These are phyloP conservation scores for Bergia puertoricense DNA, from an alignment of 92 coral and sea anemone species.

Conservation along the genomic window DNA sequence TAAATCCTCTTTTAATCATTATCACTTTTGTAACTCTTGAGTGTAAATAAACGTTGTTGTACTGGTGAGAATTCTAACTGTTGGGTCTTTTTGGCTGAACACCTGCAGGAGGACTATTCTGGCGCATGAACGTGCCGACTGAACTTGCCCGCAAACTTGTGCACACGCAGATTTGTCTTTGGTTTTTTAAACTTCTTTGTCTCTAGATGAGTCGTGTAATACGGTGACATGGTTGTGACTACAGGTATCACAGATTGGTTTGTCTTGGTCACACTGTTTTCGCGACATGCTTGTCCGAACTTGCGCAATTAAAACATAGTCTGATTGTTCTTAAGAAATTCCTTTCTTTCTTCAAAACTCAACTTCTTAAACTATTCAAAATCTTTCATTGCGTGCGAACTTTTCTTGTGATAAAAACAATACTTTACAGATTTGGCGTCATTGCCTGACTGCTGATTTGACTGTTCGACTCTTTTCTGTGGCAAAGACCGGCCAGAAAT, in stretches of 20 bases:
- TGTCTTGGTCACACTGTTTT: slow-evolving; percentile 34
- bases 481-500: no score
- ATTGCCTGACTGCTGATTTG: neutral
- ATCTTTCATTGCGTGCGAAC: neutral
- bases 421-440: neutral
- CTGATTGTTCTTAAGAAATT: neutral
- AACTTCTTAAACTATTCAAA: neutral
- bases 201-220: slow-evolving; percentile 55
- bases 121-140: slow-evolving; percentile 65
- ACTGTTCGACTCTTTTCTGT: neutral
- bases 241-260: slow-evolving; percentile 59
- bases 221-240: slow-evolving; percentile 58
- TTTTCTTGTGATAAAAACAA: slow-evolving; percentile 3
- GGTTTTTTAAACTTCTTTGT: slow-evolving; percentile 9
- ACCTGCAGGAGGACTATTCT: slow-evolving; percentile 67
- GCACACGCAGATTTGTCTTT: slow-evolving; percentile 49
- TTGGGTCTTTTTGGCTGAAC: slow-evolving; percentile 50
- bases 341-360: slow-evolving; percentile 3
- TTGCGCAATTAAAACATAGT: neutral
- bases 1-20: no score
- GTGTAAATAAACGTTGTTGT: no score
- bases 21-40: no score
- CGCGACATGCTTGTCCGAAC: neutral
- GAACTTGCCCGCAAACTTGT: slow-evolving; percentile 54
- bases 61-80: slow-evolving; percentile 20